Conservation (phyloP, 2,113 vertebrate species). For the Aphyosemion australe region DNA sequence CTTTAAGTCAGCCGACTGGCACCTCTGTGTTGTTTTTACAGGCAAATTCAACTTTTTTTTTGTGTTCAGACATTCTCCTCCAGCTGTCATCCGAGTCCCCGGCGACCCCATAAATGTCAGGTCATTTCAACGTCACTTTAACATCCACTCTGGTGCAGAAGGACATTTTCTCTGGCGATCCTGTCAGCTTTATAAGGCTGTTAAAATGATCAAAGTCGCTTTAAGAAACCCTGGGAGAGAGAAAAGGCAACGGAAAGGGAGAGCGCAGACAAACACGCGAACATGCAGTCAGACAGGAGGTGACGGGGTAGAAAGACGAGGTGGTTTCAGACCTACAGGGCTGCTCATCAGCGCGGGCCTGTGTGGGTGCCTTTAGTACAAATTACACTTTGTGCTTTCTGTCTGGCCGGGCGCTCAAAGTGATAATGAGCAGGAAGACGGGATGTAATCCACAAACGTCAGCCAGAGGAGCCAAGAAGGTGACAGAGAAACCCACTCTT, state of each 20-base stretch:
- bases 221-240: constrained; percentile 50
- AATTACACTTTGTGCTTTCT: constrained; percentile 48
- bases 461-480: constrained; percentile 6
- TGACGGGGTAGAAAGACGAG: constrained; percentile 29
- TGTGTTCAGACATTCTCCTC: constrained; percentile 17
- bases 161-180: constrained; percentile 61
- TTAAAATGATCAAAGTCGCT: constrained; percentile 73
- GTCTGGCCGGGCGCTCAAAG: constrained; percentile 18
- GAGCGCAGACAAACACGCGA: constrained; percentile 26
- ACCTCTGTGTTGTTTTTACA: constrained; percentile 33
- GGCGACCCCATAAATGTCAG: constrained; percentile 70
- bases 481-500: background rate
- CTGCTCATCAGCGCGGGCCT: constrained; percentile 9
- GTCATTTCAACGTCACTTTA: constrained; percentile 63
- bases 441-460: constrained; percentile 41
- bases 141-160: constrained; percentile 49
- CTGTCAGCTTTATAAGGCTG: constrained; percentile 67
- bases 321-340: constrained; percentile 20
- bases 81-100: constrained; percentile 48
- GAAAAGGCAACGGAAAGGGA: background rate
- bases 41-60: background rate
- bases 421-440: constrained; percentile 44
- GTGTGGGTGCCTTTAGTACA: constrained; percentile 23
- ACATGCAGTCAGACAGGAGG: constrained; percentile 14
- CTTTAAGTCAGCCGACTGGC: constrained; percentile 33